Evolutionary conservation across 1,140 invertebrate species (phyloP).

Genomic region (Sycobia sp.): DNA sequence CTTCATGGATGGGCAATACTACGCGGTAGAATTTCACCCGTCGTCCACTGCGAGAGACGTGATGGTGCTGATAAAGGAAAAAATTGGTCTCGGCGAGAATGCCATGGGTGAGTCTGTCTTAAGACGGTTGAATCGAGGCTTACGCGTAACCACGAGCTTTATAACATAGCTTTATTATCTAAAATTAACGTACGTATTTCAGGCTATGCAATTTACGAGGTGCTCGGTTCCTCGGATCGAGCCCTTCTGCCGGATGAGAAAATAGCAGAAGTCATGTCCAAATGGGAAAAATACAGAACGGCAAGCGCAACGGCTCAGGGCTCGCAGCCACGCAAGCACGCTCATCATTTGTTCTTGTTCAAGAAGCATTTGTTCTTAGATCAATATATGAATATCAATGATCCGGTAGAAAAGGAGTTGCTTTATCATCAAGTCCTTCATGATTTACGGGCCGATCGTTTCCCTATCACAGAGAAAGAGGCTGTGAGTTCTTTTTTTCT

Average conservation of each 20-base stretch:
- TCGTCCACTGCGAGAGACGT: constrained; percentile 91
- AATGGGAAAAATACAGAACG: constrained; percentile 88
- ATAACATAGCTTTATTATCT: too few relatives aligned
- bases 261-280: constrained; percentile 91
- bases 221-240: constrained; percentile 81
- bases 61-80: constrained; percentile 86
- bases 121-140: too few relatives aligned
- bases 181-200: neutral
- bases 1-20: constrained; percentile 93
- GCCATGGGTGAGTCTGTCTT: constrained; percentile 67
- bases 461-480: constrained; percentile 90
- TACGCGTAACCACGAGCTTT: too few relatives aligned
- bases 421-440: constrained; percentile 95
- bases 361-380: constrained; percentile 94
- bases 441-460: constrained; percentile 85
- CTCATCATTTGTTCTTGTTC: constrained; percentile 75
- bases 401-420: constrained; percentile 92
- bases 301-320: constrained; percentile 61
- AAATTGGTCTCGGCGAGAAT: constrained; percentile 85
- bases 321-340: constrained; percentile 59
- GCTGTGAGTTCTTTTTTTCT: constrained; percentile 77
- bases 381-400: constrained; percentile 81
- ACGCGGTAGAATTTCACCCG: constrained; percentile 93
- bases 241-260: constrained; percentile 85
- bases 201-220: constrained; percentile 82